Evolutionary conservation across 2,888 invertebrate genomes (phyloP), one percentile per base, ranked within the genome.

Genomic region (Dasypolia templi): DNA sequence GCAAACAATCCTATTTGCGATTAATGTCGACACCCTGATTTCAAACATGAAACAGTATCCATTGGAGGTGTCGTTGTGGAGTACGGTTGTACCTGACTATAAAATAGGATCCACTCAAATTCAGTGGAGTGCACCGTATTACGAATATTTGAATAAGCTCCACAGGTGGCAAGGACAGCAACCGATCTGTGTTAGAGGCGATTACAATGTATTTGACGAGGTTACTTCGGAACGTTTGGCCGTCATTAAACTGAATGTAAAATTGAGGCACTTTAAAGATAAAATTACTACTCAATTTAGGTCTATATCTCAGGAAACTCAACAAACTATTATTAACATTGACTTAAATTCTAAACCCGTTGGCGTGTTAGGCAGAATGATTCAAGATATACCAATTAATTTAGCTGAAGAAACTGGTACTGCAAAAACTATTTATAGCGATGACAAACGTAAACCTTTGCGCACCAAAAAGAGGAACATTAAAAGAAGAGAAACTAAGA

Each of bases 131-230:
- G 78, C 85, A 14, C 68, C 75, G 12, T 93, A 86, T 73, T 87
- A 91, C 39, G 88, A 92, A 32, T 95, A 94, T 82, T 83, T 95
- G 68, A 85, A 84, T 49, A 88, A 90, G 42, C 12, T 92, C 26
- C 65, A 83, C 35, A 83, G 71, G 14, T 83, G 80, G 17, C 66
- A 74, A 3, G 78, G 84, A 32, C 73, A 86, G 1, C 67, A 83
- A 26, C 88, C 93, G 9, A 82, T 90, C 7, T 74, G 79, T 51
- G 81, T 91, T 6, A 87, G 75, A 59, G 90, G 87, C 9, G 81
- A 87, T 49, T 92, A 93, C 70, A 91, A 91, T 71, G 85, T 95
- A 9, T 93, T 92, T 78, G 89, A 94, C 75, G 92, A 95, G 68
- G 56, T 84, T n/a, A 89, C 90, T 26, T 91, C 92, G 9, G 93